Conservation (phyloP, 2,113 vertebrate species). For the Chlamydotis undulata region DNA sequence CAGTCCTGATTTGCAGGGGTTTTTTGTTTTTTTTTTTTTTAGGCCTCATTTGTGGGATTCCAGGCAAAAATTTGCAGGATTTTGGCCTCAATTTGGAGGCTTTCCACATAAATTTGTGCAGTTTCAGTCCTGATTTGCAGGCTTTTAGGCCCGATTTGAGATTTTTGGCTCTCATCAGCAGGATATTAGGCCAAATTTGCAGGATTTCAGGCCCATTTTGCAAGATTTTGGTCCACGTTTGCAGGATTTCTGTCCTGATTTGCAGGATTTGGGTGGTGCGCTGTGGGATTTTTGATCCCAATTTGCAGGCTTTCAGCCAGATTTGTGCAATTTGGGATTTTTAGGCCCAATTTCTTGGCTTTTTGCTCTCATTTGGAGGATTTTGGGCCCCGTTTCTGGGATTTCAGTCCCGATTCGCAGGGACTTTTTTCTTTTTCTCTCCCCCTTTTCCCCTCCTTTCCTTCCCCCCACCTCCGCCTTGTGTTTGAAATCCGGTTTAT, state of each 20-base stretch:
- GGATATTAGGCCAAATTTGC: not conserved
- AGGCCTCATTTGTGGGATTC: no score
- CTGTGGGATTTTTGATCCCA: not conserved
- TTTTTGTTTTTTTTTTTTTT: not conserved
- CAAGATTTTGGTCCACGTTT: not conserved
- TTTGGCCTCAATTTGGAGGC: not conserved
- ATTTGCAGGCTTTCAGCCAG: no score
- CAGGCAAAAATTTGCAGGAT: not conserved
- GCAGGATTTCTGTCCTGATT: not conserved
- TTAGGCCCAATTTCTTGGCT: not conserved
- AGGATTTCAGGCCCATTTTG: not conserved
- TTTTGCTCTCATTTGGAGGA: no score
- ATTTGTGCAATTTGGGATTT: no score
- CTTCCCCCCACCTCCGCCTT: no score
- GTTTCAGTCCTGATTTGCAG: no score
- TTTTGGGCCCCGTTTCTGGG: not conserved
- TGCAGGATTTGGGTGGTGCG: not conserved
- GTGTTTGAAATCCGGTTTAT: no score
- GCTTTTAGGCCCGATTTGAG: not conserved
- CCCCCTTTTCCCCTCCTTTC: no score
- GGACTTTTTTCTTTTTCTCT: not conserved
- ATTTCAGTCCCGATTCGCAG: not conserved
- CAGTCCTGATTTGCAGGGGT: not conserved
- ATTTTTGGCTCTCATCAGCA: no score
- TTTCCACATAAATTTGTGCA: not conserved